Evolutionary conservation across 2,113 vertebrate species (phyloP).

Genomic region (Nothobranchius kuhntae): DNA sequence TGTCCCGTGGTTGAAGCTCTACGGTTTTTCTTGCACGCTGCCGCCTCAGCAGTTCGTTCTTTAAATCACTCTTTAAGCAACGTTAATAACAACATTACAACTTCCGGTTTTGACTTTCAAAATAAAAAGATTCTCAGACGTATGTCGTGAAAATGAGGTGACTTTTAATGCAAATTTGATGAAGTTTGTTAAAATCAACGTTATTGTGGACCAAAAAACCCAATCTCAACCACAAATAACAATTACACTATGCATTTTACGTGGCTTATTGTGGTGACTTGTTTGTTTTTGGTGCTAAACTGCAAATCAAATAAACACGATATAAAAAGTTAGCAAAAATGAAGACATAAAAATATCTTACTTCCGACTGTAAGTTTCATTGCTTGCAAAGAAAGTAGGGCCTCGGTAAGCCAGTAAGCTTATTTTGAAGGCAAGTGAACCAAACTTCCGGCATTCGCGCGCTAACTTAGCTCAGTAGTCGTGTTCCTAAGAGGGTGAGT

Average conservation of each 20-base stretch:
- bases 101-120: slow-evolving; percentile 38
- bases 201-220: no score
- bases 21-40: slow-evolving; percentile 49
- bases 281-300: not conserved
- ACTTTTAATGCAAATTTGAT: no score
- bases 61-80: not conserved
- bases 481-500: slow-evolving; percentile 74
- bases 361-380: not conserved
- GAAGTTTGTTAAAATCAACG: no score
- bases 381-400: not conserved
- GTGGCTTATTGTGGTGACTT: no score
- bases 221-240: no score
- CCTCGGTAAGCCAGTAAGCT: not conserved
- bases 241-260: no score
- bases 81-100: rapidly evolving
- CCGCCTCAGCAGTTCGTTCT: slow-evolving; percentile 57
- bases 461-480: slow-evolving; percentile 38
- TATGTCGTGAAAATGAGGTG: rapidly evolving
- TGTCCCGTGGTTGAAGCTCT: slow-evolving; percentile 66
- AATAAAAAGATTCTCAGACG: slow-evolving; percentile 1
- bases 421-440: slow-evolving; percentile 18
- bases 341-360: not conserved
- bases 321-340: not conserved
- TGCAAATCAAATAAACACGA: rapidly evolving
- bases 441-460: not conserved